Conservation (phyloP, 2,113 vertebrate genomes). For the Thermophis baileyi region DNA sequence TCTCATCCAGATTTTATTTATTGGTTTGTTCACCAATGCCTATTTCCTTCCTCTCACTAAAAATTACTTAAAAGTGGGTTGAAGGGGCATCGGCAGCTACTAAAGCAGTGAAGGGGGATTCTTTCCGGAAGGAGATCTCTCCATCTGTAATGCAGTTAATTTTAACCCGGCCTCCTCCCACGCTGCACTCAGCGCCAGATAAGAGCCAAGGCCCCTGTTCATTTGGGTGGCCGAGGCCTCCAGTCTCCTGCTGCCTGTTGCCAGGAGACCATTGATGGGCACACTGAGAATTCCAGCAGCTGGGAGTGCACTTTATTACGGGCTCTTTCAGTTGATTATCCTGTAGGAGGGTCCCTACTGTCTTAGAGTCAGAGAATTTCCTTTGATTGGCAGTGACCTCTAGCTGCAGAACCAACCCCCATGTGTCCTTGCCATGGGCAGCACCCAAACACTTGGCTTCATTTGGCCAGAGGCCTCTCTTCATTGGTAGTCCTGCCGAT, state of each 20-base stretch:
- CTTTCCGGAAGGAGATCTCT: neutral
- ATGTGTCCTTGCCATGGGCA: neutral
- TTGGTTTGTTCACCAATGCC: neutral
- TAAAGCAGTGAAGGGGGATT: neutral
- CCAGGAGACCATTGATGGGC: conserved; percentile 36
- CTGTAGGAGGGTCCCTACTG: neutral
- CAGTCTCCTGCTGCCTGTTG: conserved; percentile 22
- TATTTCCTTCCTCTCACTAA: neutral
- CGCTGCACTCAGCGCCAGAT: neutral
- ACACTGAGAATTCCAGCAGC: conserved; percentile 34
- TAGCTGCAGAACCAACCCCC: neutral
- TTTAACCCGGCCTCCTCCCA: neutral
- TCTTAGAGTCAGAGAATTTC: neutral
- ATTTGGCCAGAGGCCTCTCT: neutral
- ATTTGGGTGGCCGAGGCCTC: conserved; percentile 17
- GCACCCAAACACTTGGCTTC: neutral
- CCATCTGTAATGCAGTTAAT: neutral
- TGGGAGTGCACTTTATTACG: conserved; percentile 16
- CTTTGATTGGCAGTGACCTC: neutral
- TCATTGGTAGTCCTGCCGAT: neutral
- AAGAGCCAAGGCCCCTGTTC: conserved; percentile 11
- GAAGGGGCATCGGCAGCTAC: neutral
- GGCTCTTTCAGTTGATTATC: conserved; percentile 16
- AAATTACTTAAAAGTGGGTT: neutral
- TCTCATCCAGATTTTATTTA: neutral